These are phyloP conservation scores for Oryzias sinensis DNA, from an alignment of 2,797 vertebrate species.

Conservation along the genomic window DNA sequence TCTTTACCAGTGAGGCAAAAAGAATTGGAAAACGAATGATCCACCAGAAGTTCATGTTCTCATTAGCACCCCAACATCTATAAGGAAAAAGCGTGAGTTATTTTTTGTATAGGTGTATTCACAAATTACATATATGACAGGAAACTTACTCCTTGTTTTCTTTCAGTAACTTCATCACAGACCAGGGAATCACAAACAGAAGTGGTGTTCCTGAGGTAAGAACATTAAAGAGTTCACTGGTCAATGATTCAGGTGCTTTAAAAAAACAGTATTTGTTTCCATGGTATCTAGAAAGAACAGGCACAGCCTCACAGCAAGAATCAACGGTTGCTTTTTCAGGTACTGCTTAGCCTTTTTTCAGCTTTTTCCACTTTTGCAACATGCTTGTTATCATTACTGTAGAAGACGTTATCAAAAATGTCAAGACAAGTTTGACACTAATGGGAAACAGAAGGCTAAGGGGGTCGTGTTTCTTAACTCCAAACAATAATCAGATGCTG, in stretches of 20 bases:
- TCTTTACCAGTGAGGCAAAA: conserved; percentile 78
- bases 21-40: conserved; percentile 86
- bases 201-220: conserved; percentile 77
- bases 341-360: too few species aligned
- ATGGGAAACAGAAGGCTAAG: not conserved
- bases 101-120: not conserved
- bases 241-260: not conserved
- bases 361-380: too few species aligned
- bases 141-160: conserved; percentile 82
- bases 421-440: too few species aligned
- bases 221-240: conserved; percentile 18
- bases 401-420: too few species aligned
- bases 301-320: too few species aligned
- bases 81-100: conserved; percentile 5
- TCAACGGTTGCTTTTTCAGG: too few species aligned
- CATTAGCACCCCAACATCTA: conserved; percentile 86
- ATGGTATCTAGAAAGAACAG: not conserved
- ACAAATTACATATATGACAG: not conserved
- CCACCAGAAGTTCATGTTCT: conserved; percentile 89
- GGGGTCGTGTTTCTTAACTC: not conserved
- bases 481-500: not conserved
- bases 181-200: conserved; percentile 84
- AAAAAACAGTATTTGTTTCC: conserved; percentile 1
- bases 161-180: conserved; percentile 78
- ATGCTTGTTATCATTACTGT: too few species aligned